Percentiles rank a stretch among this genome's conserved stretches.
phyloP scores from a whole-genome alignment of 2,797 vertebrate species.

The Emydoidea blandingii region DNA sequence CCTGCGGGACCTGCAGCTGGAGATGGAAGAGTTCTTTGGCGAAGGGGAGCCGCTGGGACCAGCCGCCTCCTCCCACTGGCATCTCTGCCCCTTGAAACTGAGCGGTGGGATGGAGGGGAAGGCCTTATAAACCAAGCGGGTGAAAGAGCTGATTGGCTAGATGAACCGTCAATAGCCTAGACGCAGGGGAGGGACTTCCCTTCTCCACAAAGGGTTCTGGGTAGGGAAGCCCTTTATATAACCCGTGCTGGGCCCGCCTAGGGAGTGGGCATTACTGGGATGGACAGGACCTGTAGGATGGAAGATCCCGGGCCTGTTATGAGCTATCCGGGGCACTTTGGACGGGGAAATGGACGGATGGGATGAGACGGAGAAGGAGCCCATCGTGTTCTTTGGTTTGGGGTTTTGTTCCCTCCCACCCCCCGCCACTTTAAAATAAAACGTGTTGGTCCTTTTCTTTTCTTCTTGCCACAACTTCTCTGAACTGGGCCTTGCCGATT shows the following conservation, averaged over 20 bases:
- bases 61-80: not conserved
- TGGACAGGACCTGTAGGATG: too few species aligned
- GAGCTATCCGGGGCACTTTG: too few species aligned
- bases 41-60: not conserved
- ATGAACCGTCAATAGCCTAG: not conserved
- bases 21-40: not conserved
- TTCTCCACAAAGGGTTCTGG: not conserved
- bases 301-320: too few species aligned
- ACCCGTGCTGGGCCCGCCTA: not conserved
- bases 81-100: too few species aligned
- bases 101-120: not conserved
- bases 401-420: too few species aligned
- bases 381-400: not conserved
- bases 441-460: not conserved
- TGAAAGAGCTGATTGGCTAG: not conserved
- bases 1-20: slow-evolving; percentile 45
- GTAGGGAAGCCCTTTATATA: not conserved
- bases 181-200: not conserved
- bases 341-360: not conserved
- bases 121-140: not conserved
- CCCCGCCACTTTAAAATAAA: not conserved
- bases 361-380: not conserved
- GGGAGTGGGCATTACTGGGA: too few species aligned
- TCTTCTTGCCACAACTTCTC: not conserved
- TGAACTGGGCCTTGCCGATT: too few species aligned